Conservation (phyloP, 2,888 invertebrate species). For the Cremastinae sp. region DNA sequence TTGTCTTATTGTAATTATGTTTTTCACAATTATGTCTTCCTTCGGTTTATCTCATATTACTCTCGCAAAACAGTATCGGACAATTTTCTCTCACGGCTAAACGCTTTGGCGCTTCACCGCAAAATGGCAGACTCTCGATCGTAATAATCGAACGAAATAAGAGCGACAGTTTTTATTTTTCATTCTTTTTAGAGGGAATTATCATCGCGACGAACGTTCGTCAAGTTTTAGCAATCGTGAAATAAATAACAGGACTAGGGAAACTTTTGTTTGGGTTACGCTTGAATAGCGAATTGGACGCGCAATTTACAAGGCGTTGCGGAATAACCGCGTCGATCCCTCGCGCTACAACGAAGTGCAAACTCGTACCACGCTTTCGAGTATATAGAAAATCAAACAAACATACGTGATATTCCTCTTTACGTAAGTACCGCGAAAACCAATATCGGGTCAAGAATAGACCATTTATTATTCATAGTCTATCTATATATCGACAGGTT, state of each 20-base stretch:
- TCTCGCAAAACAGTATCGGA: not conserved
- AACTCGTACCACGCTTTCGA: too few relatives aligned
- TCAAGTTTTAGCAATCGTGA: not conserved
- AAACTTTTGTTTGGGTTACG: not conserved
- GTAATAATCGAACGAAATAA: constrained; percentile 17
- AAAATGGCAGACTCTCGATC: constrained; percentile 62
- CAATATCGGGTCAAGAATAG: not conserved
- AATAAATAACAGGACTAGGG: too few relatives aligned
- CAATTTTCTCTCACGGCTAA: constrained; percentile 1
- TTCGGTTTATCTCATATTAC: not conserved
- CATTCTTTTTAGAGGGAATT: not conserved
- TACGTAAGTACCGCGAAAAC: not conserved
- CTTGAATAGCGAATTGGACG: not conserved
- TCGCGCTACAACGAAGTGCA: too few relatives aligned
- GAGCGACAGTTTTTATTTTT: not conserved
- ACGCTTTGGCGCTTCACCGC: constrained; percentile 53
- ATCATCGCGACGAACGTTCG: not conserved
- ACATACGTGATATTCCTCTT: not conserved
- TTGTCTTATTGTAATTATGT: too few relatives aligned
- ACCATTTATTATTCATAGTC: constrained; percentile 14
- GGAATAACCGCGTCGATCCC: constrained; percentile 14
- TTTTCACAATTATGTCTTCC: not conserved
- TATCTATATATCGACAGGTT: constrained; percentile 10
- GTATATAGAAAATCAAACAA: too few relatives aligned
- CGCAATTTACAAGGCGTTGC: constrained; percentile 28